Percentiles rank a stretch among this genome's conserved stretches.
These are phyloP conservation scores for Ciconia stormi DNA, from an alignment of 2,113 vertebrate species.

Conservation along the genomic window DNA sequence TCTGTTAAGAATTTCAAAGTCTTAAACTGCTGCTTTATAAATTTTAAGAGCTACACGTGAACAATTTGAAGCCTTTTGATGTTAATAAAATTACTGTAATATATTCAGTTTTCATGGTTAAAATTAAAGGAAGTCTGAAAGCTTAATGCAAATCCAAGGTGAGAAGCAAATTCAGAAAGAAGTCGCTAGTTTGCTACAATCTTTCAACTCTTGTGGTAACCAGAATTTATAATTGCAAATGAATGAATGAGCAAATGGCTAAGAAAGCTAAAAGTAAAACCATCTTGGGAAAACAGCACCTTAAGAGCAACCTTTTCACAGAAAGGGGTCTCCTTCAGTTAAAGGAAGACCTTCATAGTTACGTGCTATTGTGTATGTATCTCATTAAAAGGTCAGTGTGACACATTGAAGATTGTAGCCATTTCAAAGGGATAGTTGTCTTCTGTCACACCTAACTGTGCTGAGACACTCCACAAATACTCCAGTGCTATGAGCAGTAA, in stretches of 20 bases:
- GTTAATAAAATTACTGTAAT: conserved; percentile 60
- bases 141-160: conserved; percentile 21
- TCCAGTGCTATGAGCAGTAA: neutral
- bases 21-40: conserved; percentile 47
- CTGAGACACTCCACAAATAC: neutral
- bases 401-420: fast-evolving
- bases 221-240: neutral
- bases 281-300: neutral
- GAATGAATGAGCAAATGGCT: neutral
- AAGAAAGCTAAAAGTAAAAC: neutral
- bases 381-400: neutral
- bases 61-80: conserved; percentile 57
- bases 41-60: conserved; percentile 48
- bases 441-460: neutral
- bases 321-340: neutral
- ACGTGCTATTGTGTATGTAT: too few relatives aligned
- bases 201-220: neutral
- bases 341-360: neutral
- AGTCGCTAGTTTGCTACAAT: neutral
- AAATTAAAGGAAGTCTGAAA: conserved; percentile 26
- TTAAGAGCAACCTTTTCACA: neutral
- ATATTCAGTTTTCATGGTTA: conserved; percentile 29
- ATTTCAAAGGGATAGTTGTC: neutral
- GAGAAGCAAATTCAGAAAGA: conserved; percentile 38
- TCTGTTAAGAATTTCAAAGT: conserved; percentile 60